Evolutionary conservation across 2,797 vertebrate species (phyloP).

Genomic region (Champsocephalus esox): DNA sequence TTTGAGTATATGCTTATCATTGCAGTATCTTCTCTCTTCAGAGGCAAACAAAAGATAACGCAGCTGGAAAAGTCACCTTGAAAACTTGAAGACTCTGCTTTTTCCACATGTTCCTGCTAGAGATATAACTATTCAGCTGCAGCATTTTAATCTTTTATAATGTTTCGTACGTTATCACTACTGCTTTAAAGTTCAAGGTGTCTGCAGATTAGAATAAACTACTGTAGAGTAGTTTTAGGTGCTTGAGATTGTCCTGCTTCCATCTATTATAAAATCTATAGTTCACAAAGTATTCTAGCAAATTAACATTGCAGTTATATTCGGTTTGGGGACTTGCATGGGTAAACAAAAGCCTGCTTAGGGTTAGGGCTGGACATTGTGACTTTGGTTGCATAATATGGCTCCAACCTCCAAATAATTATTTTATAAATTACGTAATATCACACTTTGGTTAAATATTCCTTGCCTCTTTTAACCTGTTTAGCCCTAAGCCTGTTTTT

Average conservation of each 20-base stretch:
- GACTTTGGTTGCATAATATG: not conserved
- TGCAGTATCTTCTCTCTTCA: slow-evolving; percentile 20
- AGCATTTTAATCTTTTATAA: slow-evolving; percentile 17
- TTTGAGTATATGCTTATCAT: slow-evolving; percentile 21
- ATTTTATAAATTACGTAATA: not conserved
- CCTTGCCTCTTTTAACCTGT: not conserved
- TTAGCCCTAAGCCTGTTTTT: too few relatives aligned
- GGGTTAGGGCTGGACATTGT: not conserved
- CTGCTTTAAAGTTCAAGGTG: slow-evolving; percentile 2
- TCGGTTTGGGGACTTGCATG: not conserved
- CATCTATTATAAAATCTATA: not conserved
- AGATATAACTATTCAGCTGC: not conserved
- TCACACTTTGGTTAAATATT: not conserved
- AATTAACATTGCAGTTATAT: not conserved
- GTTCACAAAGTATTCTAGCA: not conserved
- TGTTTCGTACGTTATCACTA: not conserved
- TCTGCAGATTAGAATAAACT: not conserved
- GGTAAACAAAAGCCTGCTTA: not conserved
- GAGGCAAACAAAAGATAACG: slow-evolving; percentile 22
- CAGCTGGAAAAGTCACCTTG: slow-evolving; percentile 46
- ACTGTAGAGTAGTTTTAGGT: not conserved
- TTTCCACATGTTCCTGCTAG: not conserved
- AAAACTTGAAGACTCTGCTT: slow-evolving; percentile 8
- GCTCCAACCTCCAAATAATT: not conserved
- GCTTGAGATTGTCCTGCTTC: not conserved